Base-by-base conservation (phyloP, 2,113 vertebrate species). In the Delphinapterus leucas region DNA sequence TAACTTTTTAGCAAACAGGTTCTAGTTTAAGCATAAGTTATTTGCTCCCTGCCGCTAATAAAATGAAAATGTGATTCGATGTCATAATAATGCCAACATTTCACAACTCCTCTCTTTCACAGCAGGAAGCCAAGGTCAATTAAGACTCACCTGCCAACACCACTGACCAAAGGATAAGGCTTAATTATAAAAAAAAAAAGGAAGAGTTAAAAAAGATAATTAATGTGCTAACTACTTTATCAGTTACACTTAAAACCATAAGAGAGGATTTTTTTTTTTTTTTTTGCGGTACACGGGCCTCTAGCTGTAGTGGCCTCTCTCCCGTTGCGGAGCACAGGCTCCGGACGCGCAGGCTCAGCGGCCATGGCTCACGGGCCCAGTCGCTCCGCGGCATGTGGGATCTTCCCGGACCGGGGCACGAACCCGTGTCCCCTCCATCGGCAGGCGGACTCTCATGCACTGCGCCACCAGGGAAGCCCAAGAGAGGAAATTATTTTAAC, bases 141-240 rank as follows among this genome's bases (percentile, higher is more conserved):
- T 85, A 97, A 95, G 77, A 93, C 28, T 86, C 58, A 89, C 88
- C 61, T 96, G 76, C 77, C 67, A 96, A 88, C 20, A 94, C 26
- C 53, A 70, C 38, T 73, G 68, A 92, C 77, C 74, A 94, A 94
- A 90, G 41, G 53, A 91, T 73, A 90, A 63, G 71, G 17, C 18
- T 95, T 94, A 82, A 55, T 97, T 53, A 85, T 67, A 13, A 71
- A 79, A 77, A 80, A 23, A 23, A 93, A 82, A 17, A 38, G 68
- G 36, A 90, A 84, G 38, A 92, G 58, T 91, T 88, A 68, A 89
- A 68, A 97, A 80, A 73, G 81, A 94, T 68, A 94, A 95, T 60
- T 94, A 91, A 90, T 79, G 41, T 70, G 47, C 58, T 96, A 96
- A 96, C 95, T 97, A 88, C 49, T 95, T 95, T 91, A 93, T 91